phyloP scores from a whole-genome alignment of 2,113 vertebrate genomes.

The Corvus hawaiiensis region DNA sequence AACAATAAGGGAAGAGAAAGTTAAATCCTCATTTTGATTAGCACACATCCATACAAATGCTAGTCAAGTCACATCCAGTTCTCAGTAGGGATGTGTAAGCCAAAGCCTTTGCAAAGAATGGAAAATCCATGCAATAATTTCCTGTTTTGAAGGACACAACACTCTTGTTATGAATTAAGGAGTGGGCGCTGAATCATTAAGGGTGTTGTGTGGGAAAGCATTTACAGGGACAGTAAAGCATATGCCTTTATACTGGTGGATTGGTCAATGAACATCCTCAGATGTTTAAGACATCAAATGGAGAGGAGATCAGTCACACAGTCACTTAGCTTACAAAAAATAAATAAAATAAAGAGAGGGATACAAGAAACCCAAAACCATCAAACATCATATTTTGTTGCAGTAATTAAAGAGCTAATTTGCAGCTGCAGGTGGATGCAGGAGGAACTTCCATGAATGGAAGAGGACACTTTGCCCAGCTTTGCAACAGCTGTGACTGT shows the following conservation, averaged over 20 bases:
- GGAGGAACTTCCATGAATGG: background rate
- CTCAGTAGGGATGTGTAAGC: background rate
- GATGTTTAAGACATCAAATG: background rate
- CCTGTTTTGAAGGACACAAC: background rate
- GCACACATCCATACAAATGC: background rate
- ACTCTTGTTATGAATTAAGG: background rate
- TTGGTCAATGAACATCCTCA: background rate
- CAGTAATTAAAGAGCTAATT: background rate
- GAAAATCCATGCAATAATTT: background rate
- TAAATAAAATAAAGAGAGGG: accelerated
- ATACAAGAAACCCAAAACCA: background rate
- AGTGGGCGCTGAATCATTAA: background rate
- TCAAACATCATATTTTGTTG: background rate
- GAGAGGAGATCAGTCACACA: background rate
- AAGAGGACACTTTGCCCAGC: background rate
- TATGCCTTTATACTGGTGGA: background rate
- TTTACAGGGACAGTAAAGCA: background rate
- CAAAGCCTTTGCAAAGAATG: background rate
- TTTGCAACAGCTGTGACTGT: background rate
- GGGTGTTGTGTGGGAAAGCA: background rate
- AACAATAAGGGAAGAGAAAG: background rate
- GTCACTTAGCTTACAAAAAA: background rate
- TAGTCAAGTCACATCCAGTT: background rate
- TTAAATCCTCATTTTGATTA: background rate
- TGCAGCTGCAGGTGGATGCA: background rate